Evolutionary conservation across 2,888 invertebrate species (phyloP).

Genomic region (Mesochorus sp.): DNA sequence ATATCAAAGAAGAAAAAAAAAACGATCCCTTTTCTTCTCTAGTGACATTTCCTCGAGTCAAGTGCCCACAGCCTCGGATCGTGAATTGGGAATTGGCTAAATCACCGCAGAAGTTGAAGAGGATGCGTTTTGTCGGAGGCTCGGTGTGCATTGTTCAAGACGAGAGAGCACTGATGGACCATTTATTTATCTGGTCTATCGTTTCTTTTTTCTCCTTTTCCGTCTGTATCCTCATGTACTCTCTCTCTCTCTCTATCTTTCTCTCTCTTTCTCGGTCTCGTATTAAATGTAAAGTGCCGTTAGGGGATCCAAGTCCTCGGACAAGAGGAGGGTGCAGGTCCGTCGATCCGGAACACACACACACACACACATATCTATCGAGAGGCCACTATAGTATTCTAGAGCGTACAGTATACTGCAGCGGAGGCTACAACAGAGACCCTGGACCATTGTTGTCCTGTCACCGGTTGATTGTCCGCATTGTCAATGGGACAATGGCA

Average conservation of each 20-base stretch:
- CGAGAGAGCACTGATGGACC: conserved; percentile 10
- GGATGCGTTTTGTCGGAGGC: background rate
- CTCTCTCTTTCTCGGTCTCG: conserved; percentile 16
- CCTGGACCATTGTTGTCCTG: conserved; percentile 71
- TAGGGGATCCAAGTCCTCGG: conserved; percentile 22
- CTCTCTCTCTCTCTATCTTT: conserved; percentile 4
- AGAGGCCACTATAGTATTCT: conserved; percentile 22
- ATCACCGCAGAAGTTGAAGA: background rate
- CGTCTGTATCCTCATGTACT: background rate
- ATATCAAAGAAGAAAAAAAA: background rate
- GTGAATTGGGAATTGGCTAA: conserved; percentile 12
- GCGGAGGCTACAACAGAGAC: conserved; percentile 67
- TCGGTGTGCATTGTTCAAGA: background rate
- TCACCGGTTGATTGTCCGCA: conserved; percentile 76
- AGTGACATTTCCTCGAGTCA: conserved; percentile 44
- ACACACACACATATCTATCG: background rate
- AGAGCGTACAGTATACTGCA: conserved; percentile 36
- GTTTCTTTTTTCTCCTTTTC: background rate
- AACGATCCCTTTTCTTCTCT: conserved; percentile 1
- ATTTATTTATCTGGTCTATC: conserved; percentile 24
- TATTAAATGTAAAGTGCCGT: conserved; percentile 51
- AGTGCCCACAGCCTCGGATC: conserved; percentile 3
- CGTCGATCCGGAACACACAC: conserved; percentile 8
- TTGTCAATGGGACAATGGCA: conserved; percentile 73
- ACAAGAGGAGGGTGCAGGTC: conserved; percentile 44